phyloP scores from a whole-genome alignment of 2,113 vertebrate species.

The Sitta europaea region DNA sequence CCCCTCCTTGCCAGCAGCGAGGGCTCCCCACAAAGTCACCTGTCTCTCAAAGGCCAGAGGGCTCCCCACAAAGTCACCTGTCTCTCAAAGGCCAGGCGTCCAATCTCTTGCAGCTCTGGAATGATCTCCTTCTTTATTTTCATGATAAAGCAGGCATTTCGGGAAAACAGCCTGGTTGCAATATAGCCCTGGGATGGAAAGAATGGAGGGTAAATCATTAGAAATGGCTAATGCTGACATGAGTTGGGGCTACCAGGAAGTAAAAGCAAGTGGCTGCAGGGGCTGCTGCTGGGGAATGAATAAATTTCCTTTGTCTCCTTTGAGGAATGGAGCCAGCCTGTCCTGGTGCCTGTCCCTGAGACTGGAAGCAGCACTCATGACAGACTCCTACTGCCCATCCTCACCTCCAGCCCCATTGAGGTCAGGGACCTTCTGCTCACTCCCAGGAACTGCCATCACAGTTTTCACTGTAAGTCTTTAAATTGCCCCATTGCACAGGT shows the following conservation, averaged over 20 bases:
- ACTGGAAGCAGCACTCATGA: neutral
- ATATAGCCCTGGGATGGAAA: constrained; percentile 63
- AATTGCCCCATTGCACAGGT: fast-evolving
- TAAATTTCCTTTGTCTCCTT: neutral
- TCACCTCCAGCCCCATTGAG: neutral
- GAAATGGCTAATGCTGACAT: fast-evolving
- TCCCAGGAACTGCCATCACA: neutral
- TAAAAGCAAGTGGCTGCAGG: neutral
- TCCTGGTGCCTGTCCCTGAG: neutral
- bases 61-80: constrained; percentile 40
- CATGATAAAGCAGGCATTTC: constrained; percentile 70
- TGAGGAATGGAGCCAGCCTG: neutral
- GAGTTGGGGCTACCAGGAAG: neutral
- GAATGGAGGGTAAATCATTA: neutral
- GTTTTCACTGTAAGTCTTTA: neutral
- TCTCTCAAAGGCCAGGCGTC: constrained; percentile 57
- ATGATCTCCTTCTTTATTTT: constrained; percentile 53
- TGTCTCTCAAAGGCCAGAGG: constrained; percentile 59
- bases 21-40: constrained; percentile 17
- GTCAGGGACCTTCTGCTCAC: neutral
- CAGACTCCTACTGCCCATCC: neutral
- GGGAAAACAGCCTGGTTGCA: constrained; percentile 57
- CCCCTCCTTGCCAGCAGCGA: neutral
- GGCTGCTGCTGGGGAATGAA: neutral
- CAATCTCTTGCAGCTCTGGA: constrained; percentile 44